Evolutionary conservation across 37 sponge, comb jelly and placozoan species (phyloP).

Genomic region (Eunapius fragilis): DNA sequence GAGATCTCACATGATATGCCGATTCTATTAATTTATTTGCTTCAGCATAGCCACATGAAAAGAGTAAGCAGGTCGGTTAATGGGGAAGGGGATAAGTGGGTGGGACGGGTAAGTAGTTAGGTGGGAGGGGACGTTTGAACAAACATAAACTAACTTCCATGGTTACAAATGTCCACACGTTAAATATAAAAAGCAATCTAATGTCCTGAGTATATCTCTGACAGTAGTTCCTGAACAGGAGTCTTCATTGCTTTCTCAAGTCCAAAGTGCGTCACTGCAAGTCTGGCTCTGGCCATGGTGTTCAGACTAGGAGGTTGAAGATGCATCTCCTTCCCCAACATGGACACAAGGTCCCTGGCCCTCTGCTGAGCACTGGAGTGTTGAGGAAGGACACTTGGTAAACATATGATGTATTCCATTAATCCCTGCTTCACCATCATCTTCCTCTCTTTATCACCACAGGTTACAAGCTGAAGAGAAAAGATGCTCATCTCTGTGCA

Average conservation of each 20-base stretch:
- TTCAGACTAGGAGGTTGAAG: constrained; percentile 25
- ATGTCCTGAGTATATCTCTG: neutral
- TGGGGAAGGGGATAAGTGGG: too few species aligned
- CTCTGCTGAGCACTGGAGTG: neutral
- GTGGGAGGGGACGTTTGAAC: too few species aligned
- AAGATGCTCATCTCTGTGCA: neutral
- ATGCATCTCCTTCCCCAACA: neutral
- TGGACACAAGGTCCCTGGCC: neutral
- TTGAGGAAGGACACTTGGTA: neutral
- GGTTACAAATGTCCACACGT: too few species aligned
- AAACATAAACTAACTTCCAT: too few species aligned
- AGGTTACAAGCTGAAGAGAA: neutral
- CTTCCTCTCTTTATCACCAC: neutral
- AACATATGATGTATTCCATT: neutral
- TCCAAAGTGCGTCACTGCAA: constrained; percentile 7
- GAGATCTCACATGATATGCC: too few species aligned
- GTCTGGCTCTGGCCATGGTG: neutral
- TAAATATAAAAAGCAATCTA: too few species aligned
- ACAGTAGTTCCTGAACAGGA: neutral
- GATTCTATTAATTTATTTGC: too few species aligned
- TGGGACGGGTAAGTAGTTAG: too few species aligned
- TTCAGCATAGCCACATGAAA: too few species aligned
- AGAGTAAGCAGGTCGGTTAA: too few species aligned
- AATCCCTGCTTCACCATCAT: neutral
- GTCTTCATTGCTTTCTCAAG: constrained; percentile 5